phyloP scores from a whole-genome alignment of 2,113 vertebrate genomes.

The Albula goreensis region DNA sequence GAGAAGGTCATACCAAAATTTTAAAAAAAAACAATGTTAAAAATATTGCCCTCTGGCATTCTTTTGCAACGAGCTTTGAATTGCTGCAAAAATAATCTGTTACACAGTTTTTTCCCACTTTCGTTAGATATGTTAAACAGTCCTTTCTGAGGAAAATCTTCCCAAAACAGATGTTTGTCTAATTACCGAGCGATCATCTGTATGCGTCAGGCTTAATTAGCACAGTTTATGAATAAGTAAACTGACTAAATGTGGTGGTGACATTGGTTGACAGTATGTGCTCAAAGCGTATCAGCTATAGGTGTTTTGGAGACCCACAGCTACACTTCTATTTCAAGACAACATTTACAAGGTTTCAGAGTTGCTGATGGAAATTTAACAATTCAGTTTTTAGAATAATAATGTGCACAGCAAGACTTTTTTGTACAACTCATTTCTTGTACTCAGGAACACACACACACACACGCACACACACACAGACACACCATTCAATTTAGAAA shows the following conservation, averaged over 20 bases:
- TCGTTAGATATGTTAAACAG: not conserved
- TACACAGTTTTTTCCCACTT: not conserved
- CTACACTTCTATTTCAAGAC: not conserved
- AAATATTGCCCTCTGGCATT: not conserved
- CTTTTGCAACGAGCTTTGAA: not conserved
- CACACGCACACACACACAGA: no score
- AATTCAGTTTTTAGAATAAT: no score
- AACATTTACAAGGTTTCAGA: no score
- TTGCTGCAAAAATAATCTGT: not conserved
- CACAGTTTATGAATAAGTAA: not conserved
- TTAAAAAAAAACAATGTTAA: not conserved
- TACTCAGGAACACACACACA: no score
- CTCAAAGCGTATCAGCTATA: not conserved
- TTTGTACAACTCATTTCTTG: no score
- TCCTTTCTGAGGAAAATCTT: not conserved
- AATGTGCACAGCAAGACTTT: no score
- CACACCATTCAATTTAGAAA: no score
- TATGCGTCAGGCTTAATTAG: constrained; percentile 1
- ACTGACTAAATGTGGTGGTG: not conserved
- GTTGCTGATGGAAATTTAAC: no score
- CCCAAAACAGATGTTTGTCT: constrained; percentile 3
- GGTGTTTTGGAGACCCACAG: not conserved
- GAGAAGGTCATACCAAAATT: not conserved
- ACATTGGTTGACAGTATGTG: not conserved
- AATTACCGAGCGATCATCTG: constrained; percentile 1